These are phyloP conservation scores for Dendrocopos noguchii DNA, from an alignment of 2,113 vertebrate species.

Conservation along the genomic window DNA sequence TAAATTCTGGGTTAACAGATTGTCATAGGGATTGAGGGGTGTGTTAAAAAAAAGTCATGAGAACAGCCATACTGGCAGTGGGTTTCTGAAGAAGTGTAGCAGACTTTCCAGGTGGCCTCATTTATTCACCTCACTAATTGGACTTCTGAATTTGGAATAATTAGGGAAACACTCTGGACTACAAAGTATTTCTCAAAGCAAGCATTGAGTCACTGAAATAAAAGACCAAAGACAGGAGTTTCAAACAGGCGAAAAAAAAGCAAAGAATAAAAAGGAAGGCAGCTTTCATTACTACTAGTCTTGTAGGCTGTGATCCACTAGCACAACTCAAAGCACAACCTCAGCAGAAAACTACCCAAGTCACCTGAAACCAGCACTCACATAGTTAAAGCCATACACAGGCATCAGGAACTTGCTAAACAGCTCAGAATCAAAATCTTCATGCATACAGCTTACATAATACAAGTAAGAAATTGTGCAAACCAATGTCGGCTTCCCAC, in stretches of 20 bases:
- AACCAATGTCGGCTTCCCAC: neutral
- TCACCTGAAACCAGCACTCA: neutral
- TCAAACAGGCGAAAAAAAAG: neutral
- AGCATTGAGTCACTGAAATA: slow-evolving; percentile 10
- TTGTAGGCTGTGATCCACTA: neutral
- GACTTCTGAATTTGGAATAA: neutral
- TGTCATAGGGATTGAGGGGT: fast-evolving
- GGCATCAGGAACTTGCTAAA: neutral
- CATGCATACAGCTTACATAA: neutral
- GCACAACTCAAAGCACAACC: fast-evolving
- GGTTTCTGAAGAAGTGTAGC: neutral
- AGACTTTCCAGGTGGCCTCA: neutral
- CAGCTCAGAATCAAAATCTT: neutral
- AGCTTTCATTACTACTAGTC: neutral
- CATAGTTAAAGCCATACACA: neutral
- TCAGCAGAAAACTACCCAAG: neutral
- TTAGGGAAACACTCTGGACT: neutral
- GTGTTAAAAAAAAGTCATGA: neutral
- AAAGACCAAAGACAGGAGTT: slow-evolving; percentile 17
- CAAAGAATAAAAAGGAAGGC: neutral
- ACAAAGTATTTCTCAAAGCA: neutral
- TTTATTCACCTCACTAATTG: neutral
- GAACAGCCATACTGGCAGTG: neutral
- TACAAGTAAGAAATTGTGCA: neutral
- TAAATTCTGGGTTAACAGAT: neutral